Evolutionary conservation across 1,140 invertebrate species (phyloP), one percentile per base, ranked within the genome.

Genomic region (Drosophila ercepeae): DNA sequence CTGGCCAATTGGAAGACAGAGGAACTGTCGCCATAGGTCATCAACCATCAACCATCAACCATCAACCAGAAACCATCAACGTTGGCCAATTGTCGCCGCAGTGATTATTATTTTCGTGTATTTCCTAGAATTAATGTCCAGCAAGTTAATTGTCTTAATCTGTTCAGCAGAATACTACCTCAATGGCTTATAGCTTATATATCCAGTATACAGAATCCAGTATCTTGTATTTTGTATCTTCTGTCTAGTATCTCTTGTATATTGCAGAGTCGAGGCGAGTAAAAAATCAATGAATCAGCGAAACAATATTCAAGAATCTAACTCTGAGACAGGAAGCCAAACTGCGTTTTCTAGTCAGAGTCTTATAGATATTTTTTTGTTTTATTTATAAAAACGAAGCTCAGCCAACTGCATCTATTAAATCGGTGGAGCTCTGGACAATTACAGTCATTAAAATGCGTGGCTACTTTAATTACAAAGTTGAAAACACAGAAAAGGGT

Each of bases 381-480:
- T n/a, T n/a, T n/a, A n/a, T n/a, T n/a, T n/a, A n/a, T n/a, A n/a
- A n/a, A n/a, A n/a, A n/a, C n/a, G n/a, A n/a, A n/a, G n/a, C 21
- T 21, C 14, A 19, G 14, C 39, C 39, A 39, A 14, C 36, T 39
- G 36, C 36, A 39, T 42, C 39, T 42, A 42, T 42, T 18, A 19
- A 19, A 7, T 42, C 39, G 14, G 13, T 6, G 13, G 0, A 5
- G 5, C 36, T 16, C n/a, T 39, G 36, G 9, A 39, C 72, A 75
- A 75, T 75, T 75, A 60, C 71, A 75, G 61, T 68, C 71, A 68
- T 75, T 68, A 75, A 75, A 75, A 75, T 69, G 73, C 73, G 71
- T 69, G 55, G 41, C 36, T 53, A 75, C 72, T 69, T 69, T 75
- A 75, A 75, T 75, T 75, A 75, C 63, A 75, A 75, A 75, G 60